These are phyloP conservation scores for Cosmia trapezina DNA, from an alignment of 2,888 invertebrate species.

Conservation along the genomic window DNA sequence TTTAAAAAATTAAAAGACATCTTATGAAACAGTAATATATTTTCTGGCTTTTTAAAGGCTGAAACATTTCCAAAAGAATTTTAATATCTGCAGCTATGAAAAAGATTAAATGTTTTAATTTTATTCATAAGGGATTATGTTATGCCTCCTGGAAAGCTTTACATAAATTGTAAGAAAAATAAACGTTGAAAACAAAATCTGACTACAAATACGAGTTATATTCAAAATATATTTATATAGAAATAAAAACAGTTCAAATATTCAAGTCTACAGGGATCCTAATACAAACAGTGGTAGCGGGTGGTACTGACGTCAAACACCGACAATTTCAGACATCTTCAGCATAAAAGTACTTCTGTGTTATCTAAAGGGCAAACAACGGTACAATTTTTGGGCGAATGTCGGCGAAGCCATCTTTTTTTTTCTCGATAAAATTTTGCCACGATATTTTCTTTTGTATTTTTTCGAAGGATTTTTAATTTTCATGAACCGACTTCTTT, in stretches of 20 bases:
- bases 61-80: constrained; percentile 6
- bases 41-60: background rate
- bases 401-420: constrained; percentile 2
- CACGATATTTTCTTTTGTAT: constrained; percentile 5
- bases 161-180: constrained; percentile 11
- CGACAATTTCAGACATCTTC: constrained; percentile 35
- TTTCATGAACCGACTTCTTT: background rate
- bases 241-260: constrained; percentile 41
- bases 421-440: constrained; percentile 11
- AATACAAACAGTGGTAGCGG: constrained; percentile 27
- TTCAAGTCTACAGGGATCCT: constrained; percentile 36
- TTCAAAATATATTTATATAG: constrained; percentile 4
- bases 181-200: background rate
- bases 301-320: constrained; percentile 23
- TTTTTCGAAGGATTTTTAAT: constrained; percentile 10
- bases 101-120: constrained; percentile 9
- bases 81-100: constrained; percentile 4
- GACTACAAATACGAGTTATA: background rate
- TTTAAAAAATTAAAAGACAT: constrained; percentile 28
- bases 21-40: constrained; percentile 13
- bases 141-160: constrained; percentile 4
- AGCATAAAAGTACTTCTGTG: constrained; percentile 27
- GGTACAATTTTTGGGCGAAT: constrained; percentile 16
- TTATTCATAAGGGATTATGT: constrained; percentile 8
- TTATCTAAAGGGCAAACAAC: constrained; percentile 41